Percentiles rank a stretch among this genome's conserved stretches.
phyloP scores from a whole-genome alignment of 2,797 vertebrate species.

The Falco naumanni region DNA sequence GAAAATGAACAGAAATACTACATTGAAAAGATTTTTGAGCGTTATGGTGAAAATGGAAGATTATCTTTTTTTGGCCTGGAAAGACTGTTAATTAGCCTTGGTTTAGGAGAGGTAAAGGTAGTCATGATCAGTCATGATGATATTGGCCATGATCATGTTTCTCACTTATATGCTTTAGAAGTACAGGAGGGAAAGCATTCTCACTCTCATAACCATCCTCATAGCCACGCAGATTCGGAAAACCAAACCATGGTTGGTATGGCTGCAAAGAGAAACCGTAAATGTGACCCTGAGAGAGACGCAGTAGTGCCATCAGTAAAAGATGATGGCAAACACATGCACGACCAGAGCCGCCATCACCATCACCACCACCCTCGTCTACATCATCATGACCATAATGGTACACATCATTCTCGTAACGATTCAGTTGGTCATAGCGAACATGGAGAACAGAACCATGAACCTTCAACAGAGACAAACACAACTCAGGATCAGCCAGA shows the following conservation, averaged over 20 bases:
- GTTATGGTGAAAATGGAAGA: slow-evolving; percentile 88
- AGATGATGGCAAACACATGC: slow-evolving; percentile 59
- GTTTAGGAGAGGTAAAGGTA: slow-evolving; percentile 91
- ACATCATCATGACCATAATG: slow-evolving; percentile 74
- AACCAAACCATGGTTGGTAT: slow-evolving; percentile 70
- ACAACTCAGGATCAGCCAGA: slow-evolving; percentile 78
- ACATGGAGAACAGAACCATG: slow-evolving; percentile 68
- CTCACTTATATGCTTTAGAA: slow-evolving; percentile 91
- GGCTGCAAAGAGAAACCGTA: slow-evolving; percentile 66
- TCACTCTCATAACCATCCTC: slow-evolving; percentile 75
- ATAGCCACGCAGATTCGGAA: slow-evolving; percentile 69
- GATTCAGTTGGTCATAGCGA: slow-evolving; percentile 59
- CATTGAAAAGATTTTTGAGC: slow-evolving; percentile 91
- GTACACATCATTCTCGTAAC: slow-evolving; percentile 68
- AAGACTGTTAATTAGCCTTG: slow-evolving; percentile 90
- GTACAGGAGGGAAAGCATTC: slow-evolving; percentile 87
- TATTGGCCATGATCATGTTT: slow-evolving; percentile 93
- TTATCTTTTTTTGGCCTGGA: slow-evolving; percentile 92
- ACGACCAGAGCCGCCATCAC: slow-evolving; percentile 67
- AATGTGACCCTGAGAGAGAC: slow-evolving; percentile 74
- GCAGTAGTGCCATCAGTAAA: slow-evolving; percentile 19
- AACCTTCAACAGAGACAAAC: slow-evolving; percentile 75
- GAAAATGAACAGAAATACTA: slow-evolving; percentile 92
- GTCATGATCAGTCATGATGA: slow-evolving; percentile 90
- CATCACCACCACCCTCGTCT: slow-evolving; percentile 67